Conservation (phyloP, 2,113 vertebrate genomes). For the Erythrolamprus reginae region DNA sequence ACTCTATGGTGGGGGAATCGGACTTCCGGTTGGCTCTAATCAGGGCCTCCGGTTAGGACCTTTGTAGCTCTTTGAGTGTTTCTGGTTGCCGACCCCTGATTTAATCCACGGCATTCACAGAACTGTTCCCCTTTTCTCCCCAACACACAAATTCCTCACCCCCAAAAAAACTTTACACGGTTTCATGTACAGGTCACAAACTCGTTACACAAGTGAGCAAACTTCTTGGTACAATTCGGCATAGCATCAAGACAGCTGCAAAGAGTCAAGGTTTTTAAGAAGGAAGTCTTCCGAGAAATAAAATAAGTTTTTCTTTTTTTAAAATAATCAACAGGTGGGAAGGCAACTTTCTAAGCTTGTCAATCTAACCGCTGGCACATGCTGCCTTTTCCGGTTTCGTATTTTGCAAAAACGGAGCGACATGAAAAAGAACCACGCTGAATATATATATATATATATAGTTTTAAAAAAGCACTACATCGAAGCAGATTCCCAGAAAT, state of each 20-base stretch:
- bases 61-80: no score
- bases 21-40: no score
- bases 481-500: neutral
- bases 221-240: neutral
- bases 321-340: neutral
- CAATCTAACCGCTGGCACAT: neutral
- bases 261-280: constrained; percentile 4
- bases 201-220: constrained; percentile 6
- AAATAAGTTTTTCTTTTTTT: no score
- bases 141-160: neutral
- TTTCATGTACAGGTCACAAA: constrained; percentile 19
- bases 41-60: no score
- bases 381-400: neutral
- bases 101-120: neutral
- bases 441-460: no score
- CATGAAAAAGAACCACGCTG: neutral
- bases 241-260: neutral
- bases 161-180: neutral
- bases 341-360: neutral
- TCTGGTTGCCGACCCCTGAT: no score
- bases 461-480: neutral
- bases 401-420: constrained; percentile 9
- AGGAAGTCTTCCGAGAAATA: neutral
- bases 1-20: no score
- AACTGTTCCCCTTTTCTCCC: neutral